phyloP scores from a whole-genome alignment of 2,888 invertebrate species.

The Periphyllus acericola region DNA sequence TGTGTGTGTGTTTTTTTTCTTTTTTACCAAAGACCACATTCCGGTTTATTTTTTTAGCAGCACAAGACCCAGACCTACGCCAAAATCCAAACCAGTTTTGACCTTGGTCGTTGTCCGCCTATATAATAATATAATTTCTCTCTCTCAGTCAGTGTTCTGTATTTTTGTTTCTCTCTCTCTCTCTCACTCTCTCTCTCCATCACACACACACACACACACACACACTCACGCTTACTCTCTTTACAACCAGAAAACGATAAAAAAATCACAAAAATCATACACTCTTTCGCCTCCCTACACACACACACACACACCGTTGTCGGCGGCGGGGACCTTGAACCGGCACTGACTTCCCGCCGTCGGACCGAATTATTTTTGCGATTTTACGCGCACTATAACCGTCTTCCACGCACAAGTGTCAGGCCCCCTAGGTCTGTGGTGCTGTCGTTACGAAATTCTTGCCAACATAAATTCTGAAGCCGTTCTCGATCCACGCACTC shows the following conservation, averaged over 20 bases:
- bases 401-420: neutral
- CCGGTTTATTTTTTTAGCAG: constrained; percentile 37
- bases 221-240: neutral
- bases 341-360: constrained; percentile 44
- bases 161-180: neutral
- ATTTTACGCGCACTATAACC: constrained; percentile 42
- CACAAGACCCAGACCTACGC: constrained; percentile 60
- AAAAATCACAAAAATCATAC: constrained; percentile 25
- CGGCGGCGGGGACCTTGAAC: constrained; percentile 48
- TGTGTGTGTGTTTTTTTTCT: neutral
- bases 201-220: neutral
- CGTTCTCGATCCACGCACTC: neutral
- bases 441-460: constrained; percentile 38
- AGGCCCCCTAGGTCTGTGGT: neutral
- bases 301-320: neutral
- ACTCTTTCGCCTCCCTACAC: constrained; percentile 11
- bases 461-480: neutral
- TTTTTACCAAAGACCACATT: constrained; percentile 40
- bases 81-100: constrained; percentile 57
- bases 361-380: constrained; percentile 57
- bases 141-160: neutral
- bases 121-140: constrained; percentile 33
- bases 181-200: neutral
- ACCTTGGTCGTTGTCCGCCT: constrained; percentile 56
- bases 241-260: constrained; percentile 44